Percentiles rank a stretch among this genome's conserved stretches.
Conservation (phyloP, 2,888 invertebrate genomes). For the Tinea semifulvella region DNA sequence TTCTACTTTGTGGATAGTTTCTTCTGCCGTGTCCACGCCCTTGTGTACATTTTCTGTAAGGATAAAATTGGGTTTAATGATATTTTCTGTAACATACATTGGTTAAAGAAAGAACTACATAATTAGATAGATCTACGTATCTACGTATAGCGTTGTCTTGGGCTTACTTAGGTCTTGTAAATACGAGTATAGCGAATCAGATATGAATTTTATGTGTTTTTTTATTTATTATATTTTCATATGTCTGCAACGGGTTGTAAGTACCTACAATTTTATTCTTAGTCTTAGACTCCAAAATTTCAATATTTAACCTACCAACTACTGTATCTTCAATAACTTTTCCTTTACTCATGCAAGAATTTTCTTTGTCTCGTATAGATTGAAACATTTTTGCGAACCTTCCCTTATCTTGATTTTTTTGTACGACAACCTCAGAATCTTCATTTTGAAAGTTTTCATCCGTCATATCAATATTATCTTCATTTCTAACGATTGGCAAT, state of each 20-base stretch:
- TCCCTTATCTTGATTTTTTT: slow-evolving; percentile 47
- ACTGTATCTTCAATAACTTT: slow-evolving; percentile 57
- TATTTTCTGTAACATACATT: no score
- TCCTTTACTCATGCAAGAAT: slow-evolving; percentile 59
- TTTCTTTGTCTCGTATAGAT: slow-evolving; percentile 51
- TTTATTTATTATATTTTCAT: no score
- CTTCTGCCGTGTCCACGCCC: slow-evolving; percentile 46
- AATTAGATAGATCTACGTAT: no score
- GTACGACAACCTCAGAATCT: slow-evolving; percentile 45
- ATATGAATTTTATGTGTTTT: no score
- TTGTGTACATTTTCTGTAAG: slow-evolving; percentile 54
- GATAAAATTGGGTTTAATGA: no score
- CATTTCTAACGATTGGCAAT: slow-evolving; percentile 55
- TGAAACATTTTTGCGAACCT: slow-evolving; percentile 52
- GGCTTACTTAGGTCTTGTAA: no score
- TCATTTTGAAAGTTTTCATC: slow-evolving; percentile 28
- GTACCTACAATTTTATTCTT: no score
- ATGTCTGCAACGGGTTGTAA: no score
- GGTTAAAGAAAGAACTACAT: no score
- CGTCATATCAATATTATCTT: slow-evolving; percentile 43
- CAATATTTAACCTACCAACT: slow-evolving; percentile 45
- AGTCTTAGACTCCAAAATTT: no score
- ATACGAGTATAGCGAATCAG: no score
- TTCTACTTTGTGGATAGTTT: slow-evolving; percentile 49
- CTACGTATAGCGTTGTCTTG: no score